Evolutionary conservation across 2,113 vertebrate species (phyloP), one percentile per base, ranked within the genome.

Genomic region (Oncorhynchus masou): DNA sequence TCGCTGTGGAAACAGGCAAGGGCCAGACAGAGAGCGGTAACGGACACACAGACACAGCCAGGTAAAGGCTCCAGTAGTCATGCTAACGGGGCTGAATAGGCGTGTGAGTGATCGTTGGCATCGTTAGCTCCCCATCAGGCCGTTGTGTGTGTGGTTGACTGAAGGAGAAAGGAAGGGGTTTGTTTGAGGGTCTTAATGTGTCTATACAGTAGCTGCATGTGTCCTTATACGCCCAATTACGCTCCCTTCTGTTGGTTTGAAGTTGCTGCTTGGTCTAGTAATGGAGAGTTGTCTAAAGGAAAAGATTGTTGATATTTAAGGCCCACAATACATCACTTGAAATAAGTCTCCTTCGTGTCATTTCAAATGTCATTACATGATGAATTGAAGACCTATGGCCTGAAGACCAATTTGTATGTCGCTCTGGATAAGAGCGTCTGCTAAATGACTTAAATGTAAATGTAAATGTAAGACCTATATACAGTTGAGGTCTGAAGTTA

Each of bases 1-100:
- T 91, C 86, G 73, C 90, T 79, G 89, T 90, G 91, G 91, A 92
- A 92, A 88, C 90, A 89, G 49, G 2, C 15, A 51, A 51, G 87
- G 83, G 81, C 79, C 85, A 34, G 64, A 8, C 29, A 74, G 73
- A 25, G 31, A 16, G 34, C 27, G 4, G n/a, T 31, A 29, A 8
- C 13, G 13, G 19, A 70, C 80, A 70, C 70, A 76, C 76, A 64
- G 39, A 65, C 82, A 34, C 54, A 24, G 59, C 27, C 25, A 70
- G 79, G 70, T 69, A 72, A 75, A 66, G 68, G 84, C 83, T 83
- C 84, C 83, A 84, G 87, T 79, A 82, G 75, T 73, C 85, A 85
- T 82, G 85, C 85, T 81, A 83, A 85, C 76, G 67, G 73, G 82
- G 22, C 85, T 84, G 84, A 87, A 16, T 89, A 89, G 87, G 85